These are phyloP conservation scores for Rallus crepitans DNA, from an alignment of 2,797 vertebrate genomes.

Conservation along the genomic window DNA sequence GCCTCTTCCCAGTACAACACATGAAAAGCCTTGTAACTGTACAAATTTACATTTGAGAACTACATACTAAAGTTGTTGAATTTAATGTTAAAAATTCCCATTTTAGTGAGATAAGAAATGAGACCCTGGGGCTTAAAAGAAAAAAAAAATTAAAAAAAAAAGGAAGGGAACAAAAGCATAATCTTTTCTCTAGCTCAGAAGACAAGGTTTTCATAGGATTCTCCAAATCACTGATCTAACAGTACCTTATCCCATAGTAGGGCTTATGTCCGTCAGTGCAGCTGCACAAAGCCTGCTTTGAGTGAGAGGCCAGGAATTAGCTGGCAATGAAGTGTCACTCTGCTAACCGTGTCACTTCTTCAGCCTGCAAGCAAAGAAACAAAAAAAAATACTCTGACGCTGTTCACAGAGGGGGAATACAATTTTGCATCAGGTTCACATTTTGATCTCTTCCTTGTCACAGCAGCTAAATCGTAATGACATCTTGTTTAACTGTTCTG, in stretches of 20 bases:
- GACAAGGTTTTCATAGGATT: not conserved
- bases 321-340: not conserved
- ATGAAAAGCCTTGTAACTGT: not conserved
- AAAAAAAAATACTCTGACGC: not conserved
- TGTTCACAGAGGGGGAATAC: not conserved
- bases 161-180: not conserved
- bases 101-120: not conserved
- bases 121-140: not conserved
- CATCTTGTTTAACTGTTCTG: not conserved
- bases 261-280: not conserved
- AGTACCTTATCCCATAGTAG: not conserved
- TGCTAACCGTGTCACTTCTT: not conserved
- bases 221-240: not conserved
- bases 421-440: not conserved
- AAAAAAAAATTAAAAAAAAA: not conserved
- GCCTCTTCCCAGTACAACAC: not conserved
- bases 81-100: not conserved
- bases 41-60: not conserved
- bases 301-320: not conserved
- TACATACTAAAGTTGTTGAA: not conserved
- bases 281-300: not conserved
- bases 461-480: not conserved
- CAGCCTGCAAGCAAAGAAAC: not conserved
- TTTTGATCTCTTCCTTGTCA: constrained; percentile 20
- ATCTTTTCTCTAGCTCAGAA: not conserved